Percentiles rank a stretch among this genome's conserved stretches.
These are phyloP conservation scores for Andrena haemorrhoa DNA, from an alignment of 2,888 invertebrate species.

Conservation along the genomic window DNA sequence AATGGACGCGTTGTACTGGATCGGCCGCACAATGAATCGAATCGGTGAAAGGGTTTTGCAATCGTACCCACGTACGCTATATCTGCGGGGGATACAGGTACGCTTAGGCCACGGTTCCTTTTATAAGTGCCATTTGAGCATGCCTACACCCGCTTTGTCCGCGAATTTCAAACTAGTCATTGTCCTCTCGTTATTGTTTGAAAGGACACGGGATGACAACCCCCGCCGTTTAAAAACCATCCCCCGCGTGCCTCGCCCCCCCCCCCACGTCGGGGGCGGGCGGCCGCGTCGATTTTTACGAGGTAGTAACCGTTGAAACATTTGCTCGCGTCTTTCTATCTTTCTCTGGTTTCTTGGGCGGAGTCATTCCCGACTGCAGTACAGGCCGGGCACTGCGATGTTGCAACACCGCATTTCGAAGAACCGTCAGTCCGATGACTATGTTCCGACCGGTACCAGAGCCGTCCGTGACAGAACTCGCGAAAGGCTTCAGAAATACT, in stretches of 20 bases:
- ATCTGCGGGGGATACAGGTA: constrained; percentile 62
- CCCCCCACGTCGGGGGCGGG: neutral
- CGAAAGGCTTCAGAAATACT: too few species aligned
- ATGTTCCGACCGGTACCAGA: too few species aligned
- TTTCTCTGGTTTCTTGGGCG: too few species aligned
- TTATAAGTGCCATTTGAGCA: constrained; percentile 61
- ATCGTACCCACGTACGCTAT: constrained; percentile 57
- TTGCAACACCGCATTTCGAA: too few species aligned
- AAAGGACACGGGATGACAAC: constrained; percentile 64
- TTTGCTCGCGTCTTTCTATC: neutral
- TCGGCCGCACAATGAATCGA: constrained; percentile 54
- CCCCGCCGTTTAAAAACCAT: constrained; percentile 52
- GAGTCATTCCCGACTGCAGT: too few species aligned
- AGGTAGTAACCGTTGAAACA: constrained; percentile 13
- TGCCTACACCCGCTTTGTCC: constrained; percentile 64
- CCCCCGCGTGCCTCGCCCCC: constrained; percentile 2
- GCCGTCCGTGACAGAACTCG: too few species aligned
- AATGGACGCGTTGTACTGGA: constrained; percentile 64
- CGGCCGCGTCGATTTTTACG: constrained; percentile 34
- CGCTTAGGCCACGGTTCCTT: constrained; percentile 46
- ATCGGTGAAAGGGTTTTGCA: constrained; percentile 67
- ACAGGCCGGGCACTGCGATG: too few species aligned
- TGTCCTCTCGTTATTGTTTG: constrained; percentile 70
- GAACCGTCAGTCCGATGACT: too few species aligned
- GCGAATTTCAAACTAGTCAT: constrained; percentile 66